Percentiles rank a stretch among this genome's conserved stretches.
phyloP scores from a whole-genome alignment of 2,888 invertebrate genomes.

The Eupithecia abbreviata region DNA sequence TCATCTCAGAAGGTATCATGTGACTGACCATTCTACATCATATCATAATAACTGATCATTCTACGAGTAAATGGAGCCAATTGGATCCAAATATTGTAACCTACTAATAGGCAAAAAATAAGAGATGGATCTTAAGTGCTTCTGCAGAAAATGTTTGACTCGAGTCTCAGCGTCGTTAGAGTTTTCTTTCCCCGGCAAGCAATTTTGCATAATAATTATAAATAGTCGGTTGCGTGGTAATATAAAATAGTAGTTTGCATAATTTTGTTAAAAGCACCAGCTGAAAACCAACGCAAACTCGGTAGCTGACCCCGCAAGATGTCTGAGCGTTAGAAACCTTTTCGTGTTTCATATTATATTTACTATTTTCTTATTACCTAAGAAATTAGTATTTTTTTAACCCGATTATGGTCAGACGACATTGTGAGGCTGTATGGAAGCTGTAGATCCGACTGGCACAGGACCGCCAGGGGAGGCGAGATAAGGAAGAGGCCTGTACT shows the following conservation, averaged over 20 bases:
- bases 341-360: neutral
- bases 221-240: neutral
- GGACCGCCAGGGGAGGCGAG: no score
- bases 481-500: no score
- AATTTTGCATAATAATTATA: neutral
- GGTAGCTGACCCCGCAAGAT: neutral
- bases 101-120: neutral
- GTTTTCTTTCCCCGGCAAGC: neutral
- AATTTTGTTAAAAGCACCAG: neutral
- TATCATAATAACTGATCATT: slow-evolving; percentile 10
- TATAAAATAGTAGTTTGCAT: neutral
- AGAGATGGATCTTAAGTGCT: neutral
- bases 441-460: no score
- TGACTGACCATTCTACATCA: neutral
- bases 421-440: no score
- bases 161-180: neutral
- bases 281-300: neutral
- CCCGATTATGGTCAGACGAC: neutral
- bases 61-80: neutral
- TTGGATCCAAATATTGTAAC: neutral
- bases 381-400: neutral
- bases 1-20: slow-evolving; percentile 21
- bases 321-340: neutral
- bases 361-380: neutral
- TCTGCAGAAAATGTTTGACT: neutral